Evolutionary conservation across 2,888 invertebrate genomes (phyloP), one percentile per base, ranked within the genome.

Genomic region (Calliscelio sp.): DNA sequence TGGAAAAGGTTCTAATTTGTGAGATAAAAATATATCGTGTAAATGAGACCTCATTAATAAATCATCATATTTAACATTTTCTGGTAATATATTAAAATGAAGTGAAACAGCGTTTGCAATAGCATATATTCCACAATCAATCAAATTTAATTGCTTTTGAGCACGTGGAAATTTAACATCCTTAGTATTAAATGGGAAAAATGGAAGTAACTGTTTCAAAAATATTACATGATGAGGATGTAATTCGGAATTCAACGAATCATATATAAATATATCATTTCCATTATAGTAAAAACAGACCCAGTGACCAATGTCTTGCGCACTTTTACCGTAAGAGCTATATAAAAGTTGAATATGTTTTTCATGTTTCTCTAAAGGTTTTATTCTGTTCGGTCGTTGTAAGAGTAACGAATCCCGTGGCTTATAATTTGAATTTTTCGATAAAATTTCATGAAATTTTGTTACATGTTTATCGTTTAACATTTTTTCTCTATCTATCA

Each of bases 111-210:
- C 68, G 46, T 55, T 66, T 1, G 11, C n/a, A 16, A 65, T 77
- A 28, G 77, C 55, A 46, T 28, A 77, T 18, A 77, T 49, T n/a
- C 77, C 77, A 18, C 77, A 77, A 53, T 75, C 65, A 11, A 55
- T 11, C 3, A 11, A 35, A 65, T 85, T 85, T 1, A 1, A 4
- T 46, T 75, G 75, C 18, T 75, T 16, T 53, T 75, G 75, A 28
- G 65, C 75, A 28, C 25, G n/a, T 8, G 75, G 63, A 65, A 75
- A 75, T 55, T 41, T 20, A n/a, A 68, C 24, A 16, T 35, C 1
- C 38, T 51, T 51, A 7, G 4, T 8, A 24, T 38, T 1, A 16
- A 68, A 68, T 55, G 28, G 28, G 8, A 28, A 28, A 28, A 68
- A 68, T 25, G 68, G 55, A 18, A 20, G 41, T 25, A 68, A 25